Evolutionary conservation across 2,888 invertebrate species (phyloP).

Genomic region (Steinernema hermaphroditum): DNA sequence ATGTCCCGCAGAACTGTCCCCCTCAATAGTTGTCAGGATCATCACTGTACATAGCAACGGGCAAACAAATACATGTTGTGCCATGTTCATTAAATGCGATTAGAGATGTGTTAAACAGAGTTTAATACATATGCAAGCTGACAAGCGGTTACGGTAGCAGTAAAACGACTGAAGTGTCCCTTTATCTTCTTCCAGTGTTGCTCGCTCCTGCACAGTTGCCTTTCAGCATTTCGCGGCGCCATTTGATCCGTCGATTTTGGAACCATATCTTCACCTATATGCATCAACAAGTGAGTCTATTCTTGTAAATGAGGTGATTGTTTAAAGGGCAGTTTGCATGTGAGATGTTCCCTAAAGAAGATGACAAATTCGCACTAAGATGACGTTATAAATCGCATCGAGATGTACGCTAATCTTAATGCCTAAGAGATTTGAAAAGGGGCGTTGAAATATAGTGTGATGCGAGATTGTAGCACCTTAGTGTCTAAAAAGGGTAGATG

Average conservation of each 20-base stretch:
- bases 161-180: background rate
- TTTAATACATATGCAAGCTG: background rate
- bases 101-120: background rate
- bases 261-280: conserved; percentile 8
- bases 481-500: too few relatives aligned
- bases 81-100: background rate
- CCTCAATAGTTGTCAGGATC: background rate
- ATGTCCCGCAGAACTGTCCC: background rate
- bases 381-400: too few relatives aligned
- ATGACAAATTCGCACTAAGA: too few relatives aligned
- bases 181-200: background rate
- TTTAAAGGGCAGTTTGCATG: too few relatives aligned
- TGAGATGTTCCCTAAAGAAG: too few relatives aligned
- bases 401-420: too few relatives aligned
- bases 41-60: background rate
- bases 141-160: background rate
- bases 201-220: background rate
- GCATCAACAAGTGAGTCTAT: background rate
- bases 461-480: too few relatives aligned
- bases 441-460: too few relatives aligned
- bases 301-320: too few relatives aligned
- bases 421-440: too few relatives aligned
- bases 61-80: background rate
- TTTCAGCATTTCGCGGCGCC: conserved; percentile 16
- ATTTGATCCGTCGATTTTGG: conserved; percentile 15